phyloP scores from a whole-genome alignment of 2,113 vertebrate genomes.

The Glaucidium brasilianum region DNA sequence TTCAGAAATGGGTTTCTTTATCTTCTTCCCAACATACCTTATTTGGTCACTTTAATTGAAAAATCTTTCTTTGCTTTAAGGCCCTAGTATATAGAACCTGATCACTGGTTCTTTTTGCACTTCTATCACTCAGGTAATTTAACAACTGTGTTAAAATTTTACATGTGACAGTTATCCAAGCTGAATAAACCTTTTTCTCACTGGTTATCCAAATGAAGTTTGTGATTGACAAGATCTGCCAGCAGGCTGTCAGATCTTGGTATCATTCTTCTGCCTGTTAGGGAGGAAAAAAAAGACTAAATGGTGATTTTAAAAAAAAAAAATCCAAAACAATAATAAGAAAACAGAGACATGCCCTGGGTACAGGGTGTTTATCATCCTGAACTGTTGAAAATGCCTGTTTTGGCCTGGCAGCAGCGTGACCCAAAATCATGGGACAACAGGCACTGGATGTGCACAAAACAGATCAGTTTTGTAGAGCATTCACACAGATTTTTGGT shows the following conservation, averaged over 20 bases:
- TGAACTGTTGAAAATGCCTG: fast-evolving
- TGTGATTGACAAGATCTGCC: background rate
- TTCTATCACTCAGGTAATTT: background rate
- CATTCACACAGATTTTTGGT: background rate
- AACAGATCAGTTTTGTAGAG: background rate
- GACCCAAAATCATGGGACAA: background rate
- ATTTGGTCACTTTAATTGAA: background rate
- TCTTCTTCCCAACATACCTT: background rate
- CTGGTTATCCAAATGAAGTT: background rate
- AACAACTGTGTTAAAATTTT: background rate
- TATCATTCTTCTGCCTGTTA: background rate
- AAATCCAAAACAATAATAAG: background rate
- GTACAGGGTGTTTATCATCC: background rate
- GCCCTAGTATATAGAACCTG: background rate
- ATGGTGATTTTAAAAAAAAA: background rate
- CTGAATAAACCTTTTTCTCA: background rate
- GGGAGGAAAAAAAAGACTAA: background rate
- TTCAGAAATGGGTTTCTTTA: background rate
- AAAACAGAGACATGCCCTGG: background rate
- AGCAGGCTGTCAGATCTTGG: background rate
- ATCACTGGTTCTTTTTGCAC: background rate
- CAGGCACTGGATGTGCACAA: fast-evolving
- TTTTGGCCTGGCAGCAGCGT: background rate
- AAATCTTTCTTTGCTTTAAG: background rate
- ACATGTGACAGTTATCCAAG: background rate